phyloP scores from a whole-genome alignment of 1,140 invertebrate genomes.

The Drosophila repletoides region DNA sequence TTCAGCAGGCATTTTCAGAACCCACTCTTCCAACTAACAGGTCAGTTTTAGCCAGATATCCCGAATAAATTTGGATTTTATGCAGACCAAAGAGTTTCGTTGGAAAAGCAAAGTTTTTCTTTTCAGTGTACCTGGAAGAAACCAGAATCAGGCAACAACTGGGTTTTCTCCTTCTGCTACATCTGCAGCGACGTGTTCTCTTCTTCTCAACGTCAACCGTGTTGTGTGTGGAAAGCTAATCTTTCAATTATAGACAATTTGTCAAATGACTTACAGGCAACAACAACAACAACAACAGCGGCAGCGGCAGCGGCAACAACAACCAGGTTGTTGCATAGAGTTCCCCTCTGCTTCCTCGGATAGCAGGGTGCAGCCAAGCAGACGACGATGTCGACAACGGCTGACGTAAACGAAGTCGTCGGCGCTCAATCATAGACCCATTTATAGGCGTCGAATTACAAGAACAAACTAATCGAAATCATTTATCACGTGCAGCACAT shows the following conservation, averaged over 20 bases:
- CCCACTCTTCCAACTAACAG: neutral
- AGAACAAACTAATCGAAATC: conserved; percentile 82
- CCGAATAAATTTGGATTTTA: neutral
- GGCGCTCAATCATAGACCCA: conserved; percentile 81
- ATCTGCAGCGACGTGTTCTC: conserved; percentile 63
- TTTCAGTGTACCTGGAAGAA: conserved; percentile 16
- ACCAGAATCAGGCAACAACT: conserved; percentile 46
- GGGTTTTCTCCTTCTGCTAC: conserved; percentile 6
- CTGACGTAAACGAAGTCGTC: conserved; percentile 78
- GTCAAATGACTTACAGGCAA: conserved; percentile 78
- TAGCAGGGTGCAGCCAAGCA: conserved; percentile 29
- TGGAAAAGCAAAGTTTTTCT: too few species aligned
- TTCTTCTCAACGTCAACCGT: conserved; percentile 64
- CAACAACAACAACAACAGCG: conserved; percentile 19
- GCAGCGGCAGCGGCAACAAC: conserved; percentile 7
- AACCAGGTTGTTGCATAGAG: conserved; percentile 27
- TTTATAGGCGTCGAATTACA: conserved; percentile 82
- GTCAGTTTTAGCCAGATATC: too few species aligned
- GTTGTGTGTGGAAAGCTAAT: conserved; percentile 80
- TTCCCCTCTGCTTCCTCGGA: neutral
- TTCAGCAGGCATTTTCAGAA: too few species aligned
- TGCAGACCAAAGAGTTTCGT: too few species aligned
- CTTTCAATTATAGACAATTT: conserved; percentile 82
- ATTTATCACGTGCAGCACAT: conserved; percentile 77
- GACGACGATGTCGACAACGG: conserved; percentile 56